Conservation (phyloP, 2,888 invertebrate species). For the Dryadula phaetusa region DNA sequence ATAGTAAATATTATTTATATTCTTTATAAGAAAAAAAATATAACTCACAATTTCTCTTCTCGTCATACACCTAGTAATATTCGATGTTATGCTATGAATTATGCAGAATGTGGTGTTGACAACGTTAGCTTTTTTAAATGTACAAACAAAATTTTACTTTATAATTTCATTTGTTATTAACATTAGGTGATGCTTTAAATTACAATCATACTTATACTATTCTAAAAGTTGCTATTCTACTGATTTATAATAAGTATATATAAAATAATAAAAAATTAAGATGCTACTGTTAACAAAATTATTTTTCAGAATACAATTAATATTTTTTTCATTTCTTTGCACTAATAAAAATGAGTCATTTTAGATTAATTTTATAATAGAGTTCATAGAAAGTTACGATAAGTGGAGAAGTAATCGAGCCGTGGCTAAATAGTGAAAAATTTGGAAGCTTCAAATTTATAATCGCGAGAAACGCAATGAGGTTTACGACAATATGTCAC, state of each 20-base stretch:
- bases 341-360: not conserved
- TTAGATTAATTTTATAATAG: conserved; percentile 11
- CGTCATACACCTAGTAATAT: not conserved
- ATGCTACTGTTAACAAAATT: not conserved
- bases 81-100: conserved; percentile 20
- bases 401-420: not conserved
- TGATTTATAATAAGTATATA: no score
- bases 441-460: conserved; percentile 8
- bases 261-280: not conserved
- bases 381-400: conserved; percentile 2
- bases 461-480: not conserved
- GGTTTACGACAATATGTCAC: not conserved
- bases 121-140: conserved; percentile 24
- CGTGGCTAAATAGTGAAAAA: conserved; percentile 3
- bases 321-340: not conserved
- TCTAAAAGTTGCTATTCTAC: no score
- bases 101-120: conserved; percentile 14
- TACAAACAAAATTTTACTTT: conserved; percentile 20
- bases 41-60: not conserved
- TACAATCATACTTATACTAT: not conserved
- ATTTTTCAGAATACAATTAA: not conserved
- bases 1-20: no score
- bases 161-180: conserved; percentile 13
- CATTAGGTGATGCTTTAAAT: not conserved
- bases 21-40: not conserved